Evolutionary conservation across 2,797 vertebrate species (phyloP).

Genomic region (Psittacula derbiana): DNA sequence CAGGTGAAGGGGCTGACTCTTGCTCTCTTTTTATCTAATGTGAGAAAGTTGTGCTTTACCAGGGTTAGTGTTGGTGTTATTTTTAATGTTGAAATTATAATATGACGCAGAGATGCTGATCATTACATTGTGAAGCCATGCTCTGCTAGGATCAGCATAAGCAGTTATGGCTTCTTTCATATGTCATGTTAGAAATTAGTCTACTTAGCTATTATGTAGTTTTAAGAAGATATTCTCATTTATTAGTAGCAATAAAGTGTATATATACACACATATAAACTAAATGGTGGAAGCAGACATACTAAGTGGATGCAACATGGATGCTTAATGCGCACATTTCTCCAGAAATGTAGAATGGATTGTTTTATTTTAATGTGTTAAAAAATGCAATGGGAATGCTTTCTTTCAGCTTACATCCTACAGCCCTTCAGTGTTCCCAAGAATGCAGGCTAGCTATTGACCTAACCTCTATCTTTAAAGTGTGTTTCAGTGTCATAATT

Average conservation of each 20-base stretch:
- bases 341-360: background rate
- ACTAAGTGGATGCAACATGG: background rate
- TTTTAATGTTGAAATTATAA: background rate
- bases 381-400: background rate
- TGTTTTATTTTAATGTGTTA: background rate
- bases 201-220: background rate
- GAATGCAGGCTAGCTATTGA: background rate
- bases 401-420: background rate
- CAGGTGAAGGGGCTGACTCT: background rate
- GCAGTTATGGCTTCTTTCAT: background rate
- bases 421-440: background rate
- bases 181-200: background rate
- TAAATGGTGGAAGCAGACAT: background rate
- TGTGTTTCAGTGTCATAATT: background rate
- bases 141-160: background rate
- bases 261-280: background rate
- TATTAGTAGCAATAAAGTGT: background rate
- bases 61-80: background rate
- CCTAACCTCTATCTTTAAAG: background rate
- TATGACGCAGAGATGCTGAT: background rate
- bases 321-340: background rate
- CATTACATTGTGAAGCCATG: background rate
- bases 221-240: background rate
- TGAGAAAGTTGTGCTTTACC: background rate
- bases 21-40: background rate